Percentiles rank a stretch among this genome's conserved stretches.
Conservation (phyloP, 2,888 invertebrate species). For the Seladonia tumulorum region DNA sequence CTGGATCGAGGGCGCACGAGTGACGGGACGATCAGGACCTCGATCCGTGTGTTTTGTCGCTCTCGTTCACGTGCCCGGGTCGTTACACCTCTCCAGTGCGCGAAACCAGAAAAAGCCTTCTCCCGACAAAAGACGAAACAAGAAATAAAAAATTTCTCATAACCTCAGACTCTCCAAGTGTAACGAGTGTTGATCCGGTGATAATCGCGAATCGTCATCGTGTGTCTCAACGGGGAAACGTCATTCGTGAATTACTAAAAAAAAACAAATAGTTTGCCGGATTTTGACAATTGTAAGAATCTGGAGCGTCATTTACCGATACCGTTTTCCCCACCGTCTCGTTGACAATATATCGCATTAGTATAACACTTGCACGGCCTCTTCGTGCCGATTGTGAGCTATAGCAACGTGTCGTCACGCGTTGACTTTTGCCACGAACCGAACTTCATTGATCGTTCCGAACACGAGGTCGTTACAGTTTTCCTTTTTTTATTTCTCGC, state of each 20-base stretch:
- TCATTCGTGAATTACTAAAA: background rate
- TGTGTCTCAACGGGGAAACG: background rate
- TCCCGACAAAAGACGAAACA: background rate
- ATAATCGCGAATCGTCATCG: background rate
- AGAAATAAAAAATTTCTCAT: background rate
- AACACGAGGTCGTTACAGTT: constrained; percentile 16
- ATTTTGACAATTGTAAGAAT: background rate
- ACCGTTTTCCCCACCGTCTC: background rate
- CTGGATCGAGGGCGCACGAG: constrained; percentile 54
- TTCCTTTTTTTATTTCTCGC: constrained; percentile 25
- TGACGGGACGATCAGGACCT: constrained; percentile 19
- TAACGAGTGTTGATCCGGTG: background rate
- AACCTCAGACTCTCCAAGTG: constrained; percentile 3
- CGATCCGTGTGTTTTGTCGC: constrained; percentile 28
- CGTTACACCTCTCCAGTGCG: constrained; percentile 28
- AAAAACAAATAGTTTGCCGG: background rate
- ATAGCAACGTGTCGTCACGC: constrained; percentile 14
- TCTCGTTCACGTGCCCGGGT: constrained; percentile 24
- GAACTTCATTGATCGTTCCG: constrained; percentile 8
- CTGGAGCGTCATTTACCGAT: background rate
- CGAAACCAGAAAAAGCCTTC: background rate
- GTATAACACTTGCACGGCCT: background rate
- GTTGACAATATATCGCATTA: background rate
- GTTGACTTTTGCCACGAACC: constrained; percentile 28
- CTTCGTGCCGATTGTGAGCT: constrained; percentile 21